Conservation (phyloP, 2,113 vertebrate genomes). For the Lepus timidus region DNA sequence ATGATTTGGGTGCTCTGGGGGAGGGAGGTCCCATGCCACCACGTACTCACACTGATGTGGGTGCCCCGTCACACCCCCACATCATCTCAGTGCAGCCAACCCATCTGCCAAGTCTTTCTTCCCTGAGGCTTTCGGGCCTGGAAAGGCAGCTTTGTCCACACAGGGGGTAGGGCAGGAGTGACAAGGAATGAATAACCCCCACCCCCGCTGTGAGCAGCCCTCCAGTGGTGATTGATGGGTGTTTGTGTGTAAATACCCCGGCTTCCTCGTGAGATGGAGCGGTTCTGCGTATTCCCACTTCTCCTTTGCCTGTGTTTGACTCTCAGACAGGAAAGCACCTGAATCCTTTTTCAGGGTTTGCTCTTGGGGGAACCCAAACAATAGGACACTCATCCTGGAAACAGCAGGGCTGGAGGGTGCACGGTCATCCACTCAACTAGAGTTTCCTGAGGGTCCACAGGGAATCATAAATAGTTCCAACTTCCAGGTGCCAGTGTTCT, state of each 20-base stretch:
- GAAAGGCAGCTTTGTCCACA: neutral
- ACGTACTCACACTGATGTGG: rapidly evolving
- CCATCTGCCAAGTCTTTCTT: neutral
- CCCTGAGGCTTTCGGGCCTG: neutral
- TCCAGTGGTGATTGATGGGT: neutral
- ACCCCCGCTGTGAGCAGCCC: neutral
- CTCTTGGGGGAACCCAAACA: neutral
- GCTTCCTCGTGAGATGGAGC: neutral
- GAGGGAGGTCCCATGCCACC: neutral
- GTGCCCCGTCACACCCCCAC: neutral
- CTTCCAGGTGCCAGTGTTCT: neutral
- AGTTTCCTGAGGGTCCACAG: neutral
- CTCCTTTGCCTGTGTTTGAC: neutral
- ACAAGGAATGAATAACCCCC: neutral
- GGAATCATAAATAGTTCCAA: neutral
- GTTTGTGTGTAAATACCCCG: neutral
- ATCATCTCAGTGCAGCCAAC: neutral
- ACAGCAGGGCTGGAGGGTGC: neutral
- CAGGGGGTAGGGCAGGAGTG: neutral
- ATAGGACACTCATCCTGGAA: neutral
- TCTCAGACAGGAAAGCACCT: neutral
- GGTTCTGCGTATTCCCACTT: neutral
- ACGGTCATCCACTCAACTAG: neutral
- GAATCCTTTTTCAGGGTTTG: neutral
- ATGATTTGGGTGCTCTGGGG: neutral